Evolutionary conservation across 2,113 vertebrate genomes (phyloP), one percentile per base, ranked within the genome.

Genomic region (Tamias sibiricus): DNA sequence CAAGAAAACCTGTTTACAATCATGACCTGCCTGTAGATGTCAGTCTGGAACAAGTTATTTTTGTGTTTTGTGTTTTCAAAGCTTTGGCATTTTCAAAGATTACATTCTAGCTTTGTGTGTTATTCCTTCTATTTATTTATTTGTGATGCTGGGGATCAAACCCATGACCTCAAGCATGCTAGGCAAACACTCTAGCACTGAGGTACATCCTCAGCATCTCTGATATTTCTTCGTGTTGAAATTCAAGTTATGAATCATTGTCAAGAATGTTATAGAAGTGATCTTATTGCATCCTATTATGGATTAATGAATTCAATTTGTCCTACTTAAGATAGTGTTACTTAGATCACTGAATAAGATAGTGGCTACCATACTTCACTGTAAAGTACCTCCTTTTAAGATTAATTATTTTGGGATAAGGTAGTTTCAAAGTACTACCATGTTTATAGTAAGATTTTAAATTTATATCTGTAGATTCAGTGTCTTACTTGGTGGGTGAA

Each of bases 381-480:
- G 14, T 74, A 72, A 95, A 94, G 35, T 62, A 57, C 40, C 28
- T 66, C 59, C 68, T 85, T 90, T 24, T 35, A 40, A 62, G 17
- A 69, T 47, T 91, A 72, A 44, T 54, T 94, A 76, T 69, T 89
- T 96, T 92, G 30, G 69, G 40, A 40, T 47, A 93, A 69, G 54
- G 8, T 90, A 77, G 62, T 81, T 97, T 89, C 54, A 69, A 79
- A 76, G n/a, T 72, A 90, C 42, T 42, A 71, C 28, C 35, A 85
- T 77, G 9, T 75, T 87, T 90, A 30, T 79, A 22, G 83, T n/a
- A 32, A 95, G 1, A 93, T 5, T 83, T 86, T 76, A 24, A 49
- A 40, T 68, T 80, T 49, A 19, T 69, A 52, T 52, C 30, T 91
- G 1, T 90, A 24, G 4, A 74, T 16, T 93, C n/a, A 91, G 75